Base-by-base conservation (phyloP, 1,140 invertebrate species). In the Streblospio benedicti region DNA sequence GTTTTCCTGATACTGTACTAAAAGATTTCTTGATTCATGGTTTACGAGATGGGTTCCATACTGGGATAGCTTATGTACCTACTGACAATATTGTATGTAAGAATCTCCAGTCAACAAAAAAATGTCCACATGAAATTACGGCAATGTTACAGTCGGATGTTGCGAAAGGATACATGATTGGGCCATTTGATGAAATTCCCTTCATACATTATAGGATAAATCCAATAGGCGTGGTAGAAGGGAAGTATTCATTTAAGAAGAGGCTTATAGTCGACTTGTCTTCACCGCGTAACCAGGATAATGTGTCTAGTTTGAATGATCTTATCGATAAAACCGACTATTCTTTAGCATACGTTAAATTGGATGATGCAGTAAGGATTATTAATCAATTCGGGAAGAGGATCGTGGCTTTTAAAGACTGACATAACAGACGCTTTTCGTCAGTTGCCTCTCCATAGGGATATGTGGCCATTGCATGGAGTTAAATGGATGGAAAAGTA, bases 301-400 rank as follows among this genome's bases (percentile, higher is more conserved):
- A 44, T 23, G 18, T 20, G 4, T 4, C 43, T 6, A 44, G 43
- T 44, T 44, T 44, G 25, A 44, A 44, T 44, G 43, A 44, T 20
- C 43, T 44, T 23, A 44, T 44, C 43, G 25, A 44, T 23, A 44
- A 44, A 44, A 23, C 18, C 18, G 43, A 44, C 2, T 44, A 44
- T 23, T 44, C 2, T 9, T 12, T 47, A 47, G 30, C 45, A 5
- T 47, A 47, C 30, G 45, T 47, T 28, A 47, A 47, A 47, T 47
- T 47, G 14, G 45, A 47, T 14, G 45, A 47, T 47, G 45, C 45
- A n/a, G n/a, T n/a, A n/a, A n/a, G n/a, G n/a, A n/a, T n/a, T n/a
- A n/a, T n/a, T n/a, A n/a, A n/a, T n/a, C n/a, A n/a, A n/a, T n/a
- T n/a, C n/a, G n/a, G 4, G 45, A 6, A n/a, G n/a, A n/a, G n/a